Conservation (phyloP, 2,113 vertebrate genomes). For the Cathartes aura region DNA sequence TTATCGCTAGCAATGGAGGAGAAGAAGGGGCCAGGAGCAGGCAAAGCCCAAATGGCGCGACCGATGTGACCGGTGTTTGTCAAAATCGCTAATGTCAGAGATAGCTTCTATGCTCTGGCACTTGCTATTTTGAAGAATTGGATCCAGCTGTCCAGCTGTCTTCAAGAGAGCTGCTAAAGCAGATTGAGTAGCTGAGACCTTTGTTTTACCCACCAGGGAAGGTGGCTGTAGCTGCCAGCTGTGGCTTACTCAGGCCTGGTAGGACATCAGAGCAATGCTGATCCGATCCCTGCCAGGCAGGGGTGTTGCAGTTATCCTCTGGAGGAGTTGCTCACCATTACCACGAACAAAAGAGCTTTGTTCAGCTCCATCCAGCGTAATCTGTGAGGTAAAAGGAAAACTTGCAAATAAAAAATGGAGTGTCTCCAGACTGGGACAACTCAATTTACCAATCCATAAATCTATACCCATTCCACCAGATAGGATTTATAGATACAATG, state of each 20-base stretch:
- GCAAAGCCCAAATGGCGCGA: not conserved
- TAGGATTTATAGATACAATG: not conserved
- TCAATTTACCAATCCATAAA: not conserved
- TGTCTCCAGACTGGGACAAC: not conserved
- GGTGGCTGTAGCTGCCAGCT: not conserved
- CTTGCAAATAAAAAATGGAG: not conserved
- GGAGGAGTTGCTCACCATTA: not conserved
- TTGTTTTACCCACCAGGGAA: not conserved
- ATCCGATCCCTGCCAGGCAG: not conserved
- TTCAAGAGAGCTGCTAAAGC: not conserved
- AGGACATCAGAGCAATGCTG: not conserved
- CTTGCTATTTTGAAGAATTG: not conserved
- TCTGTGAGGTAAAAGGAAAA: not conserved
- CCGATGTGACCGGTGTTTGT: accelerated
- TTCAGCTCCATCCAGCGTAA: not conserved
- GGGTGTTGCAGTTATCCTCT: not conserved
- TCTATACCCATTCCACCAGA: not conserved
- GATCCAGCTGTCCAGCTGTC: not conserved
- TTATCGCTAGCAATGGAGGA: not conserved
- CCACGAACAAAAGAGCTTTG: not conserved
- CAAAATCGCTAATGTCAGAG: not conserved
- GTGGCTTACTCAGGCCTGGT: not conserved
- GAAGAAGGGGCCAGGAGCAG: not conserved
- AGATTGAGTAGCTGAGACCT: not conserved
- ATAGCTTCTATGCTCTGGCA: not conserved